Percentiles rank a stretch among this genome's conserved stretches.
Conservation (phyloP, 2,888 invertebrate genomes). For the Minunthozetes semirufus region DNA sequence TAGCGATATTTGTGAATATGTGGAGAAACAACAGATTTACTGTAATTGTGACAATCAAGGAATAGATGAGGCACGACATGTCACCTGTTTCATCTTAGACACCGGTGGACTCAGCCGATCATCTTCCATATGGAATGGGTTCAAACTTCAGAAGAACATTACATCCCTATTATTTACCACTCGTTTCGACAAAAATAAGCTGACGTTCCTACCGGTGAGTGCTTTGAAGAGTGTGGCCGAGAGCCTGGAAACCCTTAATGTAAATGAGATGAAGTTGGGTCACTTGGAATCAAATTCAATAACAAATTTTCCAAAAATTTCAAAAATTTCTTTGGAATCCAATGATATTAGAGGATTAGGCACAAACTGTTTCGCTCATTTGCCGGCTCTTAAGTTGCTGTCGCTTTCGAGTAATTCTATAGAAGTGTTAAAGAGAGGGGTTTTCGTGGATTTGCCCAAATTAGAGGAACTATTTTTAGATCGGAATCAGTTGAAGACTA, state of each 20-base stretch:
- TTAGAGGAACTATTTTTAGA: constrained; percentile 21
- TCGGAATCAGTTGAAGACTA: constrained; percentile 5
- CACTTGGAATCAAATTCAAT: background rate
- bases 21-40: background rate
- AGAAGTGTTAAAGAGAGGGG: background rate
- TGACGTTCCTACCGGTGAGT: constrained; percentile 11
- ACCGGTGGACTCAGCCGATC: background rate
- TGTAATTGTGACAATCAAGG: constrained; percentile 21
- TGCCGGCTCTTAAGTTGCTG: background rate
- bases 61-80: constrained; percentile 2
- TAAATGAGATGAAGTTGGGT: constrained; percentile 17
- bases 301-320: background rate
- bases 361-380: background rate
- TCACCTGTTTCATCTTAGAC: constrained; percentile 1
- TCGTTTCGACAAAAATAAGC: background rate
- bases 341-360: constrained; percentile 9
- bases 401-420: background rate
- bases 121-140: constrained; percentile 8
- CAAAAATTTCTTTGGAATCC: background rate
- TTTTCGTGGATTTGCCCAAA: background rate
- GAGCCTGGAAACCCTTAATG: background rate
- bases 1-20: constrained; percentile 14
- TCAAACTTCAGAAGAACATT: constrained; percentile 18
- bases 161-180: constrained; percentile 6
- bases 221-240: background rate